Percentiles rank a stretch among this genome's conserved stretches.
phyloP scores from a whole-genome alignment of 2,797 vertebrate genomes.

The Dromococcyx pavoninus region DNA sequence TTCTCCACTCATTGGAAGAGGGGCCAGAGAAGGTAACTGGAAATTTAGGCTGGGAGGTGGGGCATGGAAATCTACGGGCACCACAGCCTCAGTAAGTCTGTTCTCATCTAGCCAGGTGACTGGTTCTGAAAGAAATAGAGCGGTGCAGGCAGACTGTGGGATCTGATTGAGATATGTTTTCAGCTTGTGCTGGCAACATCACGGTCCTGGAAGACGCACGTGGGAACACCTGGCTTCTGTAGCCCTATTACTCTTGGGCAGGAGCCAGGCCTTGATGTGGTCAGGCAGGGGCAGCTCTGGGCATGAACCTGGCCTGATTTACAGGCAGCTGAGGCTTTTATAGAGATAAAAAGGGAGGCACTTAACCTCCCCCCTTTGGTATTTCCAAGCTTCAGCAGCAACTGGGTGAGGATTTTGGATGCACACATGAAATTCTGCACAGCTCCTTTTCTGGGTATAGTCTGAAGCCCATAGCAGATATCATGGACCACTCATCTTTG shows the following conservation, averaged over 20 bases:
- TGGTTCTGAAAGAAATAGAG: neutral
- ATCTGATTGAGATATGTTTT: neutral
- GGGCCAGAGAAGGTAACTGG: too few species aligned
- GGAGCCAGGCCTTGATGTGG: neutral
- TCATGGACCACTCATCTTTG: neutral
- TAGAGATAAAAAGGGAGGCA: neutral
- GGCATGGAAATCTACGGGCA: neutral
- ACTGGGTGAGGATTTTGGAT: neutral
- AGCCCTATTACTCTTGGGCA: neutral
- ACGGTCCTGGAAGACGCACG: fast-evolving
- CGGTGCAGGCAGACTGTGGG: neutral
- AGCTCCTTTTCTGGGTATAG: neutral
- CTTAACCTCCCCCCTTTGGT: neutral
- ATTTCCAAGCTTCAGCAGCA: neutral
- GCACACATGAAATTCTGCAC: neutral
- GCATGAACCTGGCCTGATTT: neutral
- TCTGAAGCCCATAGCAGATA: neutral
- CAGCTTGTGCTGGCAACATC: neutral
- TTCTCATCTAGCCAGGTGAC: neutral
- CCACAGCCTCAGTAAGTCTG: neutral
- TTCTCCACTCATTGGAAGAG: neutral
- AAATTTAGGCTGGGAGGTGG: neutral
- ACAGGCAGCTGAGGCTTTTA: neutral
- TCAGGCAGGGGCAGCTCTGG: neutral
- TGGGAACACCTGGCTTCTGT: neutral